phyloP scores from a whole-genome alignment of 1,140 invertebrate genomes.

The Trichonephila inaurata region DNA sequence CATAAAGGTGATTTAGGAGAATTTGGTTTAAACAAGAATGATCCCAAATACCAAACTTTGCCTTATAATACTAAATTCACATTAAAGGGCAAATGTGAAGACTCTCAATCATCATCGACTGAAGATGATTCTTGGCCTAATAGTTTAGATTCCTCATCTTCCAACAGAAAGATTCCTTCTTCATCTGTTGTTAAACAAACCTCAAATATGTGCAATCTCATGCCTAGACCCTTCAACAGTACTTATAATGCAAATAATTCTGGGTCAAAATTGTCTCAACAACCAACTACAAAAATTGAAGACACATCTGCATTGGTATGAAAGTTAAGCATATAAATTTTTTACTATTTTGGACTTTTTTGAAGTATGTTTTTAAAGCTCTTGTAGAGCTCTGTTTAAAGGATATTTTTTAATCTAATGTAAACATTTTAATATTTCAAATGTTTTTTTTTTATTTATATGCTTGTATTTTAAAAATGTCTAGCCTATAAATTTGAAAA shows the following conservation, averaged over 20 bases:
- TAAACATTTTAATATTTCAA: too few species aligned
- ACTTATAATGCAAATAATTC: background rate
- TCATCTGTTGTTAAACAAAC: constrained; percentile 49
- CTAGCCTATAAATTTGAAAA: too few species aligned
- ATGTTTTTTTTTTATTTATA: too few species aligned
- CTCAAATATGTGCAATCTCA: constrained; percentile 47
- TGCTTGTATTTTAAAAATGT: too few species aligned
- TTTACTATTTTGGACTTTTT: background rate
- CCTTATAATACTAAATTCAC: constrained; percentile 92
- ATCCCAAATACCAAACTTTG: constrained; percentile 95
- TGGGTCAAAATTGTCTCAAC: background rate
- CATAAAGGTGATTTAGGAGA: constrained; percentile 76
- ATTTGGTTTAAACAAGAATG: constrained; percentile 88
- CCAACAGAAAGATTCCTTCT: constrained; percentile 14
- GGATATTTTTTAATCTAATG: too few species aligned
- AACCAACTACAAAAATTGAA: background rate
- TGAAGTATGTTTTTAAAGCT: background rate
- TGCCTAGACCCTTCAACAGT: constrained; percentile 55
- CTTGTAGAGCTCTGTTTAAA: background rate
- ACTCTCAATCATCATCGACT: constrained; percentile 55
- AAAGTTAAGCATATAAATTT: too few species aligned
- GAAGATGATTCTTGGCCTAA: constrained; percentile 68
- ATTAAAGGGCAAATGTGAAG: constrained; percentile 68
- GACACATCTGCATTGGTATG: background rate
- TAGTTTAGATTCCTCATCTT: constrained; percentile 40